phyloP scores from a whole-genome alignment of 2,888 invertebrate genomes.

The Azorinus chamasolen region DNA sequence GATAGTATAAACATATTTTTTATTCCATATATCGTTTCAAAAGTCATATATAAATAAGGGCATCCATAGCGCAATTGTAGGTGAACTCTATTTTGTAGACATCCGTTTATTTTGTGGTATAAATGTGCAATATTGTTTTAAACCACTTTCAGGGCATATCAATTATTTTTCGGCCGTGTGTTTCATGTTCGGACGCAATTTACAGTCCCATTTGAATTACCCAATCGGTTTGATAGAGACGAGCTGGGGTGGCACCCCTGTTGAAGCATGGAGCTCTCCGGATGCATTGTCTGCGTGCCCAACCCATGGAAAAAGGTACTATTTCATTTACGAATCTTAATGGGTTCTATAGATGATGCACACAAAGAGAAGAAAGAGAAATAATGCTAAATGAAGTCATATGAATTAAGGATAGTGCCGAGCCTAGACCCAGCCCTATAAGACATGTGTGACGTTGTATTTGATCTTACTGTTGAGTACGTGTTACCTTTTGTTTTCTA shows the following conservation, averaged over 20 bases:
- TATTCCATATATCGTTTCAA: background rate
- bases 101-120: background rate
- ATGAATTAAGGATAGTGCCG: too few species aligned
- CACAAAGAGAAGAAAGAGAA: too few species aligned
- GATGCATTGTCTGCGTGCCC: conserved; percentile 40
- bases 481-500: too few species aligned
- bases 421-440: too few species aligned
- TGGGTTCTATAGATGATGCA: too few species aligned
- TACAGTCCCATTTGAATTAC: conserved; percentile 36
- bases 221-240: conserved; percentile 57
- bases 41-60: background rate
- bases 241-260: conserved; percentile 49
- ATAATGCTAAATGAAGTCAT: too few species aligned
- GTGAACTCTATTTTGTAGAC: background rate
- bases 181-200: conserved; percentile 47
- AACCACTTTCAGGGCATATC: conserved; percentile 17
- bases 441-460: too few species aligned
- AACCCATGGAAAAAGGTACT: too few species aligned
- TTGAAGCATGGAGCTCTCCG: conserved; percentile 55
- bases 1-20: background rate
- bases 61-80: background rate
- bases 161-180: conserved; percentile 52
- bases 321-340: too few species aligned
- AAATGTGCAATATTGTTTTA: background rate
- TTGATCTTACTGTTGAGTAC: too few species aligned